Evolutionary conservation across 2,888 invertebrate genomes (phyloP).

Genomic region (Drosophila prolongata): DNA sequence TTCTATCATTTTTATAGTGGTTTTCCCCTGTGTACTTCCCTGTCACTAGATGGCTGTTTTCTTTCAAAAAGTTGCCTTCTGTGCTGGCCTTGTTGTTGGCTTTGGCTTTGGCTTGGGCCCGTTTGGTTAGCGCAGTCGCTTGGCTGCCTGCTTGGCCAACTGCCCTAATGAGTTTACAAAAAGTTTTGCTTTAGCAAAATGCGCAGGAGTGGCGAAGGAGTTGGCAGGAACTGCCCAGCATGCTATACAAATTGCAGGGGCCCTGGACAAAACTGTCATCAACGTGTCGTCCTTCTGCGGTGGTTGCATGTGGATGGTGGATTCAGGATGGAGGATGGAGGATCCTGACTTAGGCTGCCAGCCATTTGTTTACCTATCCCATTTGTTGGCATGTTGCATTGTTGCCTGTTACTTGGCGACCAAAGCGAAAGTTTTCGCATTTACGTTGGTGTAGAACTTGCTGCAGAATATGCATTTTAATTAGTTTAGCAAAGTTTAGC

Average conservation of each 20-base stretch:
- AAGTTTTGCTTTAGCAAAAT: conserved; percentile 73
- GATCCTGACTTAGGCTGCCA: conserved; percentile 42
- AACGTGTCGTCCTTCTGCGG: conserved; percentile 57
- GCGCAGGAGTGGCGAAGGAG: conserved; percentile 43
- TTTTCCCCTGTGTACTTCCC: conserved; percentile 5
- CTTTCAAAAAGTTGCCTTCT: conserved; percentile 57
- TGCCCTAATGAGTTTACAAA: conserved; percentile 78
- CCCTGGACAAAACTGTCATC: conserved; percentile 71
- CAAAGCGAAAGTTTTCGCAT: conserved; percentile 55
- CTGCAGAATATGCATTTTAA: conserved; percentile 79
- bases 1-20: too few relatives aligned
- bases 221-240: conserved; percentile 64
- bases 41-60: conserved; percentile 53
- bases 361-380: conserved; percentile 66
- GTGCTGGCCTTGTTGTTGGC: conserved; percentile 50
- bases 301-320: conserved; percentile 28
- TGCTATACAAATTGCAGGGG: conserved; percentile 76
- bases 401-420: conserved; percentile 54
- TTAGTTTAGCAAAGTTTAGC: conserved; percentile 75
- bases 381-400: conserved; percentile 56
- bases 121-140: conserved; percentile 47
- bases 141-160: conserved; percentile 64
- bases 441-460: conserved; percentile 43
- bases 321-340: background rate
- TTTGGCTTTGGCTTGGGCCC: conserved; percentile 39